These are phyloP conservation scores for Cichlasoma orientale DNA, from an alignment of 2,797 vertebrate species.

Conservation along the genomic window DNA sequence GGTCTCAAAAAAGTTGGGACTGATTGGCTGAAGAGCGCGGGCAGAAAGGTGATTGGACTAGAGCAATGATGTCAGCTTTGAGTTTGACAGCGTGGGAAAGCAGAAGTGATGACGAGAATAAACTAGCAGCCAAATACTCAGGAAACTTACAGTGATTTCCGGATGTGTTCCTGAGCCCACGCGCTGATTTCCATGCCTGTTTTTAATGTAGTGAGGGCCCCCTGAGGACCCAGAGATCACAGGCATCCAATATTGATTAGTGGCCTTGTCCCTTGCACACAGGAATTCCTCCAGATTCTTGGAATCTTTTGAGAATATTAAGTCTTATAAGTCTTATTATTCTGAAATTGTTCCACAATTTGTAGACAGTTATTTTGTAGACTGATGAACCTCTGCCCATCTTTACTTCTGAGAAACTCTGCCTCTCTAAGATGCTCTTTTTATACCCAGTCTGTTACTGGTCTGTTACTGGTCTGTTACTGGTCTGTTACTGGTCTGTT, in stretches of 20 bases:
- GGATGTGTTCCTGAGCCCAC: not conserved
- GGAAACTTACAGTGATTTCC: not conserved
- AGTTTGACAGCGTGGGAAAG: too few relatives aligned
- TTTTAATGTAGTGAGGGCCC: not conserved
- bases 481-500: not conserved
- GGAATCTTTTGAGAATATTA: not conserved
- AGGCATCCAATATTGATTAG: not conserved
- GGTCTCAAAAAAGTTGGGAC: not conserved
- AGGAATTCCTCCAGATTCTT: not conserved
- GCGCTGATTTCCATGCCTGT: not conserved
- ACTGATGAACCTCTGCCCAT: not conserved
- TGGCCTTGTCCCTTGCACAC: not conserved
- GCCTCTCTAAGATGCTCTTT: not conserved
- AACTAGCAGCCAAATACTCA: too few relatives aligned
- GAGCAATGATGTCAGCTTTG: too few relatives aligned
- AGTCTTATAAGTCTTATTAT: not conserved
- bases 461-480: too few relatives aligned
- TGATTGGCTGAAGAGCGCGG: too few relatives aligned
- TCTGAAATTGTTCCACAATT: not conserved
- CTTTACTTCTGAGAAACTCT: too few relatives aligned
- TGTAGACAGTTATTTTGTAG: rapidly evolving
- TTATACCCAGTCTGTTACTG: not conserved
- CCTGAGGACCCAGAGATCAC: not conserved
- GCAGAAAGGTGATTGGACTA: too few relatives aligned
- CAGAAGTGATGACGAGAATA: too few relatives aligned